These are phyloP conservation scores for Drosophila ustulata DNA, from an alignment of 2,888 invertebrate species.

Conservation along the genomic window DNA sequence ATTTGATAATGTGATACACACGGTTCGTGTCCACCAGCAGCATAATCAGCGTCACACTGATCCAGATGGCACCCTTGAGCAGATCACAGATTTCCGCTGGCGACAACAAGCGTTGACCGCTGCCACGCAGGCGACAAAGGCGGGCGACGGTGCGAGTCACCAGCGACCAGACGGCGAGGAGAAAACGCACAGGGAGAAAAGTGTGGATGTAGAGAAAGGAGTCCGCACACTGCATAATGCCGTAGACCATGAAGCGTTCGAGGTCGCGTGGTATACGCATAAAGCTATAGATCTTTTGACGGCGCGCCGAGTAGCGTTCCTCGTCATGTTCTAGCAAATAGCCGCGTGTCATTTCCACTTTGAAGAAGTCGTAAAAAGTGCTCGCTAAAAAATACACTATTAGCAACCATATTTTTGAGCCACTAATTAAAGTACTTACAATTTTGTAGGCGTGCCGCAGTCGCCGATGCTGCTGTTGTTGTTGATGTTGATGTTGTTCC, in stretches of 20 bases:
- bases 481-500: slow-evolving; percentile 13
- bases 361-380: slow-evolving; percentile 89
- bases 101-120: slow-evolving; percentile 88
- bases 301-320: slow-evolving; percentile 95
- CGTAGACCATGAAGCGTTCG: slow-evolving; percentile 96
- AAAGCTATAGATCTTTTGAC: slow-evolving; percentile 98
- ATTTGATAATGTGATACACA: slow-evolving; percentile 98
- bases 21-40: slow-evolving; percentile 98
- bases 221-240: slow-evolving; percentile 98
- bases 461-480: slow-evolving; percentile 6
- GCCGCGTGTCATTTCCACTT: slow-evolving; percentile 95
- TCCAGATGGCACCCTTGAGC: slow-evolving; percentile 95
- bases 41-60: slow-evolving; percentile 92
- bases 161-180: slow-evolving; percentile 94
- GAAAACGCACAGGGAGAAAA: slow-evolving; percentile 96
- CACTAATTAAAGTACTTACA: slow-evolving; percentile 30
- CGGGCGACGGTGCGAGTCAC: slow-evolving; percentile 90
- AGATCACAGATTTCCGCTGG: slow-evolving; percentile 98
- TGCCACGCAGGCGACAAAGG: slow-evolving; percentile 88
- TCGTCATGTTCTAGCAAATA: slow-evolving; percentile 98
- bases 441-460: slow-evolving; percentile 38
- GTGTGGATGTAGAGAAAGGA: slow-evolving; percentile 99
- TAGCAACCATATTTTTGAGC: not conserved
- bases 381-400: slow-evolving; percentile 29
- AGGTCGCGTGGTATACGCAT: slow-evolving; percentile 97